Percentiles rank a stretch among this genome's conserved stretches.
These are phyloP conservation scores for Nesometra sesokonis DNA, from an alignment of 35 echinoderm and acorn worm species.

Conservation along the genomic window DNA sequence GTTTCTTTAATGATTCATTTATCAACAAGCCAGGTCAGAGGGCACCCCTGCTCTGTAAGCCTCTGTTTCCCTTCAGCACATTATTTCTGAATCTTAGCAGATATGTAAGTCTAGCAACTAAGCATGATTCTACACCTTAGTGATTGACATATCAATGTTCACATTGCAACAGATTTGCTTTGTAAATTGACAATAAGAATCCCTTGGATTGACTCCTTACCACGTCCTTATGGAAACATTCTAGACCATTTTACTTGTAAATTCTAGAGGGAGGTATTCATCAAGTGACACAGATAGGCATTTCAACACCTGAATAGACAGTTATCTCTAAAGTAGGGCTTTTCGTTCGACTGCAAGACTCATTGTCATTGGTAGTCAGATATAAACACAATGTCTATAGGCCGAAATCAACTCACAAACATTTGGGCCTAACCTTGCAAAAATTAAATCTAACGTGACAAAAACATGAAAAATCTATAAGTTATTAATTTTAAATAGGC, in stretches of 20 bases:
- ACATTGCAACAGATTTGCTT: not conserved
- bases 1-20: not conserved
- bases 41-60: not conserved
- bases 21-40: not conserved
- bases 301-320: too few species aligned
- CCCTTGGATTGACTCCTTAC: not conserved
- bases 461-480: too few species aligned
- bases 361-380: too few species aligned
- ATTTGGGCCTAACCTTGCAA: too few species aligned
- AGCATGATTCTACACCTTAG: too few species aligned
- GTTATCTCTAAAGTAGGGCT: too few species aligned
- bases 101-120: not conserved
- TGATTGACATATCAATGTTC: not conserved
- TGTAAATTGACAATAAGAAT: not conserved
- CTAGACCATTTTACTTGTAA: not conserved
- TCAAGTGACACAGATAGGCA: not conserved
- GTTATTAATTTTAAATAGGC: too few species aligned
- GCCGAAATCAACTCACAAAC: too few species aligned
- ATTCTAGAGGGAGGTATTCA: not conserved
- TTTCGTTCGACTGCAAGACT: too few species aligned
- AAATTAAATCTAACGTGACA: too few species aligned
- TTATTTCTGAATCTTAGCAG: not conserved
- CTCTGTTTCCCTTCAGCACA: not conserved
- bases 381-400: too few species aligned
- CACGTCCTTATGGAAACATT: not conserved